phyloP scores from a whole-genome alignment of 1,140 invertebrate species.

The Drosophila neocordata region DNA sequence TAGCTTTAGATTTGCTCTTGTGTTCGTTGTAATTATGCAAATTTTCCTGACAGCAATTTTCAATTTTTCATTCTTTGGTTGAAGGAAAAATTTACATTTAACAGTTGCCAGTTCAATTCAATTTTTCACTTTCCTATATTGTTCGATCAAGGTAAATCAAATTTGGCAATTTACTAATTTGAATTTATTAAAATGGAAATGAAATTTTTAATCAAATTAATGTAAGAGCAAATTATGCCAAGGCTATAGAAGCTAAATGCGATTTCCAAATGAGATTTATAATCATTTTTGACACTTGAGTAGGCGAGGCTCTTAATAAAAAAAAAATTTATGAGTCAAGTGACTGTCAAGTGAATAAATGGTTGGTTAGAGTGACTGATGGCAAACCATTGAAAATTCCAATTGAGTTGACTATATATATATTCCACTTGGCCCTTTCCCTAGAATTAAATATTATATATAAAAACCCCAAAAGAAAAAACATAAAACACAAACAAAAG shows the following conservation, averaged over 20 bases:
- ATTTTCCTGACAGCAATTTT: slow-evolving; percentile 13
- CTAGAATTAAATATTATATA: too few relatives aligned
- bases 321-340: neutral
- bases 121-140: neutral
- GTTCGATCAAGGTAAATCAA: slow-evolving; percentile 10
- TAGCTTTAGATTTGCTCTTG: slow-evolving; percentile 24
- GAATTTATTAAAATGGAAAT: slow-evolving; percentile 11
- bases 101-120: slow-evolving; percentile 1
- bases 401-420: neutral
- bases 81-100: neutral
- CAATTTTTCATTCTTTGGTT: neutral
- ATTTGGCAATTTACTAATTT: slow-evolving; percentile 9
- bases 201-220: slow-evolving; percentile 12
- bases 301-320: neutral
- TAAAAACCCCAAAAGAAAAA: too few relatives aligned
- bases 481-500: too few relatives aligned
- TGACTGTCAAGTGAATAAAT: neutral
- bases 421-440: neutral
- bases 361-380: neutral
- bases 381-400: neutral
- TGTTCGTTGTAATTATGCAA: slow-evolving; percentile 22
- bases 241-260: neutral
- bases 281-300: slow-evolving; percentile 4
- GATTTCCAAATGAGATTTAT: neutral
- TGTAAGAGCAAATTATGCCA: slow-evolving; percentile 4